Evolutionary conservation across 1,140 invertebrate species (phyloP).

Genomic region (Yoshiicerus persimilis): DNA sequence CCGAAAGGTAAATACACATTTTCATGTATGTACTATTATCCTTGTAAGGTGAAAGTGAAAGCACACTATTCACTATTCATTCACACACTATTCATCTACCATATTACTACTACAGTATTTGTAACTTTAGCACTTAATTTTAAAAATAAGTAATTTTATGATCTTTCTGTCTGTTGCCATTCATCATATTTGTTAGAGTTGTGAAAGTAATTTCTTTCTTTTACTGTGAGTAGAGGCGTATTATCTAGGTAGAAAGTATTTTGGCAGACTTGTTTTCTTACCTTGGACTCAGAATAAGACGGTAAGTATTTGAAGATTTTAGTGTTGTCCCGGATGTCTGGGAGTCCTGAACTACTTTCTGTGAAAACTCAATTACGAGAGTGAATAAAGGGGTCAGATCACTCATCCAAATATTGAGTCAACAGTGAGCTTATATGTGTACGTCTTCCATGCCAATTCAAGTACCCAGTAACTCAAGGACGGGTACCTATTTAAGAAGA

Average conservation of each 20-base stretch:
- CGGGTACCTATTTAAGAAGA: background rate
- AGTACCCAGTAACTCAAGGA: background rate
- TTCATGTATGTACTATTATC: no score
- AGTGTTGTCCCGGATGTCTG: background rate
- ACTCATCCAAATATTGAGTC: conserved; percentile 16
- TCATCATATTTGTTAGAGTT: background rate
- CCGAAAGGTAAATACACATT: no score
- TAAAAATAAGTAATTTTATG: background rate
- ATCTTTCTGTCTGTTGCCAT: background rate
- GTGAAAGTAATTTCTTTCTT: background rate
- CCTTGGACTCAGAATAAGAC: background rate
- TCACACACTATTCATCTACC: no score
- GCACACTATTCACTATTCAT: no score
- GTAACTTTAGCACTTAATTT: background rate
- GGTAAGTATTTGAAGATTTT: background rate
- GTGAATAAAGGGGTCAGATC: conserved; percentile 14
- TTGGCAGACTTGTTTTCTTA: background rate
- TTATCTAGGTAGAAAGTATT: background rate
- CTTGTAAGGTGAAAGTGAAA: no score
- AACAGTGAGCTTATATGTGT: background rate
- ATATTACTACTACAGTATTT: no score
- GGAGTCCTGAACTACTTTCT: background rate
- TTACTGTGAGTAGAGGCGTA: background rate
- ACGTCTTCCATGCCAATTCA: background rate
- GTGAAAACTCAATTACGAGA: background rate